Conservation (phyloP, 2,797 vertebrate species). For the Hapalemur alaotrensis region DNA sequence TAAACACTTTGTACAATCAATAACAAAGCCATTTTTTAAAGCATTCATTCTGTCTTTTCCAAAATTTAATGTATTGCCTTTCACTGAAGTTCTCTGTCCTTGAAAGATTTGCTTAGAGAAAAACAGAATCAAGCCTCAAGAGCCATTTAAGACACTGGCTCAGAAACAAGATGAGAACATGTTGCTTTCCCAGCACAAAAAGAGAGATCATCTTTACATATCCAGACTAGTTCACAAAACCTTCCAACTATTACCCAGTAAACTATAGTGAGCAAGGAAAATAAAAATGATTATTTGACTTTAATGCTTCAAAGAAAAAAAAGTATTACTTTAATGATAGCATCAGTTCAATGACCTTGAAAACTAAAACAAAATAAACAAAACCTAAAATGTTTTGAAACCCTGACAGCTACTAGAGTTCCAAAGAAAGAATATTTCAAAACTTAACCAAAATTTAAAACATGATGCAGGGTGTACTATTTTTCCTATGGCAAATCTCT, state of each 20-base stretch:
- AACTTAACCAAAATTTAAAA: conserved; percentile 32
- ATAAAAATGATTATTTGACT: neutral
- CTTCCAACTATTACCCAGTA: neutral
- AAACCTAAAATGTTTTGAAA: neutral
- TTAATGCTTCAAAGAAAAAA: neutral
- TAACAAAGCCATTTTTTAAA: conserved; percentile 1
- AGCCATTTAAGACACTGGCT: neutral
- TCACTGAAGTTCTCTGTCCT: neutral
- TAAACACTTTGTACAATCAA: conserved; percentile 5
- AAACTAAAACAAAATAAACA: neutral
- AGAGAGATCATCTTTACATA: neutral
- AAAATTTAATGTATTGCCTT: conserved; percentile 46
- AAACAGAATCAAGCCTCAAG: neutral
- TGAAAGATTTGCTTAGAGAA: conserved; percentile 33
- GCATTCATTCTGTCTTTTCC: neutral
- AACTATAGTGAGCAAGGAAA: neutral
- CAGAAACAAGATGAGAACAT: neutral
- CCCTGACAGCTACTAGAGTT: neutral
- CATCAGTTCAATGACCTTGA: neutral
- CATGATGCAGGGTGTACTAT: neutral
- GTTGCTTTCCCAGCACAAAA: neutral
- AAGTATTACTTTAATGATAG: neutral
- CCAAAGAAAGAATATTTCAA: conserved; percentile 11
- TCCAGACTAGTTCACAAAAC: neutral
- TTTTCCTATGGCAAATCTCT: neutral